A percentile compares a stretch with the other conserved stretches of the same genome.
Conservation (phyloP, 2,888 invertebrate species). For the Diplazon laetatorius region DNA sequence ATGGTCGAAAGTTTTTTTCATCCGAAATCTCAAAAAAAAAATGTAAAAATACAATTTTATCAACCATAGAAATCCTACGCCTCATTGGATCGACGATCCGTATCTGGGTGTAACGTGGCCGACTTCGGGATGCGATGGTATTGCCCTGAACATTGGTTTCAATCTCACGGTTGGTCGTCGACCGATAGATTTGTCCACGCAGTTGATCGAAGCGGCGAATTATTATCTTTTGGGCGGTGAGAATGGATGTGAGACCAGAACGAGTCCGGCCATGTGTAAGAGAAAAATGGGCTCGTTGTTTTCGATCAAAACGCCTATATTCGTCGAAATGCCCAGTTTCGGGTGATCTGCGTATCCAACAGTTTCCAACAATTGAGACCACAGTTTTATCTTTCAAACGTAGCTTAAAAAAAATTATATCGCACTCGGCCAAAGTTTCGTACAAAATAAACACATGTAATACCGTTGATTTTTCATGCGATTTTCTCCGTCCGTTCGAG, state of each 20-base stretch:
- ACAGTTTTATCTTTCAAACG: no score
- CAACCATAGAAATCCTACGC: neutral
- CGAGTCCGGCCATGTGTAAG: neutral
- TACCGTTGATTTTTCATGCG: no score
- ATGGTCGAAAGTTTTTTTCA: neutral
- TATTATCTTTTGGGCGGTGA: neutral
- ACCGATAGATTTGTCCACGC: neutral
- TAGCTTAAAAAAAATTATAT: no score
- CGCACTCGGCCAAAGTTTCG: neutral
- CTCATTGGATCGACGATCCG: neutral
- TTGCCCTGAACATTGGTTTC: neutral
- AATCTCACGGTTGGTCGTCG: slow-evolving; percentile 4
- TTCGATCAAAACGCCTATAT: neutral
- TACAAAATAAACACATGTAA: no score
- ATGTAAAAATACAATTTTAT: no score
- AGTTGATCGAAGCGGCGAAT: neutral
- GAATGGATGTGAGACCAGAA: neutral
- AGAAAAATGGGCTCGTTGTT: neutral
- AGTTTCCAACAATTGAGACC: no score
- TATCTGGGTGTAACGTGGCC: neutral
- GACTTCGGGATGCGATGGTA: neutral
- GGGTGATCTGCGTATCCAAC: no score
- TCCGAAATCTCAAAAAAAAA: no score
- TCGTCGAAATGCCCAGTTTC: neutral
- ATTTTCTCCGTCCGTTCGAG: no score